Percentiles rank a stretch among this genome's conserved stretches.
Evolutionary conservation across 2,797 vertebrate genomes (phyloP).

Genomic region (Enteromius treurensis): DNA sequence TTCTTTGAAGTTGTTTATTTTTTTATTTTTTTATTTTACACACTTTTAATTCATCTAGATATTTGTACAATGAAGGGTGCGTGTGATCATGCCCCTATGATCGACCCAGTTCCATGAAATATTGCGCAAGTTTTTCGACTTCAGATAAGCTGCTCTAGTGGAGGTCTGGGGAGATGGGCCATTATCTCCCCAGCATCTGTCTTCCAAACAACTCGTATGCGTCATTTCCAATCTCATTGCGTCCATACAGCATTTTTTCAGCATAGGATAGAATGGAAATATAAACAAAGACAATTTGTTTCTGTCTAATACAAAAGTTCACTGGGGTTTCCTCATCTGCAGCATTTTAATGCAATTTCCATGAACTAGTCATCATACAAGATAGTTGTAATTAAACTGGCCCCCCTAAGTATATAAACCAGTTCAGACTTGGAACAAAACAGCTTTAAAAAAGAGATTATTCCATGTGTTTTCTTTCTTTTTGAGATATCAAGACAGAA

Average conservation of each 20-base stretch:
- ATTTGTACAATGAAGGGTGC: neutral
- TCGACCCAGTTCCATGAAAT: constrained; percentile 14
- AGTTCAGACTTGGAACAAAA: constrained; percentile 3
- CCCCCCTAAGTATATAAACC: constrained; percentile 59
- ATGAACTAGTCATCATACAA: constrained; percentile 70
- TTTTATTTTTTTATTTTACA: neutral
- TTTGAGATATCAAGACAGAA: neutral
- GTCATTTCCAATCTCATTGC: constrained; percentile 12
- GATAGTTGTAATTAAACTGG: constrained; percentile 43
- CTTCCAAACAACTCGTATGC: neutral
- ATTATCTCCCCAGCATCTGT: constrained; percentile 16
- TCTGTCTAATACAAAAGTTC: constrained; percentile 47
- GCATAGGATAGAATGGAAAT: constrained; percentile 22
- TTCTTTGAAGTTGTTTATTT: neutral
- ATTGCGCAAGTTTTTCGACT: constrained; percentile 30
- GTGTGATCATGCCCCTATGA: constrained; percentile 11
- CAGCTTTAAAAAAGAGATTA: neutral
- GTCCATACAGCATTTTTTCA: constrained; percentile 14
- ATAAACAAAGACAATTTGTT: constrained; percentile 46
- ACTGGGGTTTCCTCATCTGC: constrained; percentile 58
- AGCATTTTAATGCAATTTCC: constrained; percentile 68
- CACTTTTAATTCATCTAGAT: neutral
- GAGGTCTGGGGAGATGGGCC: constrained; percentile 19
- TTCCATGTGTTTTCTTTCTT: constrained; percentile 19
- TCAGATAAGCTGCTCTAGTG: constrained; percentile 22